Percentiles rank a stretch among this genome's conserved stretches.
phyloP scores from a whole-genome alignment of 2,888 invertebrate species.

The Agrilus cyanescens region DNA sequence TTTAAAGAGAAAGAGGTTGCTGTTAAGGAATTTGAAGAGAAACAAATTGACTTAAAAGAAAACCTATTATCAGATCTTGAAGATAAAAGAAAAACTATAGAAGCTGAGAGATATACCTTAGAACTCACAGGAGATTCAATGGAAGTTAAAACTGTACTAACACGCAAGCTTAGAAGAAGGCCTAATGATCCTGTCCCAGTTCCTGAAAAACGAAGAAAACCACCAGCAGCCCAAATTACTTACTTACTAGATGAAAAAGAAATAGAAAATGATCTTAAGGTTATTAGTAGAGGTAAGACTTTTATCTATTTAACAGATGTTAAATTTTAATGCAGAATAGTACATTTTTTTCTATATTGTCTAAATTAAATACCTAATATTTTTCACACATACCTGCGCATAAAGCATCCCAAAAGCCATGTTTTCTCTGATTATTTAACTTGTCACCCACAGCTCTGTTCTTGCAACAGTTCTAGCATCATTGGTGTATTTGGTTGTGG shows the following conservation, averaged over 20 bases:
- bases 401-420: no score
- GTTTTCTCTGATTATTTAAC: no score
- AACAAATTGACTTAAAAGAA: slow-evolving; percentile 82
- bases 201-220: slow-evolving; percentile 77
- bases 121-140: slow-evolving; percentile 82
- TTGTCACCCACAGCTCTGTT: no score
- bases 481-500: no score
- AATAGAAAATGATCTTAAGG: slow-evolving; percentile 73
- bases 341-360: no score
- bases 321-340: no score
- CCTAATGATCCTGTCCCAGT: slow-evolving; percentile 90
- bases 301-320: background rate
- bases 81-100: slow-evolving; percentile 81
- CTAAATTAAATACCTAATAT: no score
- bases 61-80: slow-evolving; percentile 84
- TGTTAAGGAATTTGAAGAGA: slow-evolving; percentile 88
- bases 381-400: no score
- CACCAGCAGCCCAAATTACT: slow-evolving; percentile 74
- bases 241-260: slow-evolving; percentile 82
- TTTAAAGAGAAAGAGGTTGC: slow-evolving; percentile 79
- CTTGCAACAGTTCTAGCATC: no score
- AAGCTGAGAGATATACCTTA: slow-evolving; percentile 74
- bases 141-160: slow-evolving; percentile 93
- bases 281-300: slow-evolving; percentile 53
- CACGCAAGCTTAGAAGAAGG: slow-evolving; percentile 78